A percentile compares a stretch with the other conserved stretches of the same genome.
Conservation (phyloP, 2,113 vertebrate genomes). For the Lepisosteus osseus region DNA sequence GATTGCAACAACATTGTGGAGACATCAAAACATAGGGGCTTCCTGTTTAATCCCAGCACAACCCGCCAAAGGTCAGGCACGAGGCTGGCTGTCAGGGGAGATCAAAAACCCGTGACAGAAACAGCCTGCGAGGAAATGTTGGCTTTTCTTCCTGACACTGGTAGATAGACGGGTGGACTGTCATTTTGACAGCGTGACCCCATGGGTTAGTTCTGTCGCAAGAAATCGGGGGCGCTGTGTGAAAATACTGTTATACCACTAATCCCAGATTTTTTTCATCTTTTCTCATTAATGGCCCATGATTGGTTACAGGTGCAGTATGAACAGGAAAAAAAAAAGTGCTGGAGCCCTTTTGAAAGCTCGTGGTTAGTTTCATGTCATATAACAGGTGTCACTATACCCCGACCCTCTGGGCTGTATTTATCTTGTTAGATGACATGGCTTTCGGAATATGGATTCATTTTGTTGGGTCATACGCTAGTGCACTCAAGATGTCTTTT, state of each 20-base stretch:
- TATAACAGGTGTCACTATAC: no score
- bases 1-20: no score
- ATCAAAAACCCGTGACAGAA: no score
- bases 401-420: no score
- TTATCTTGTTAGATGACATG: no score
- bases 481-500: not conserved
- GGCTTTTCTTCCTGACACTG: not conserved
- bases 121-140: no score
- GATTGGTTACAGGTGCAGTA: conserved; percentile 69
- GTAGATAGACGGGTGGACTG: conserved; percentile 45
- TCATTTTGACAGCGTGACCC: conserved; percentile 23
- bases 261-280: conserved; percentile 19
- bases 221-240: conserved; percentile 8
- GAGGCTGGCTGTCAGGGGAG: no score
- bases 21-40: no score
- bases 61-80: no score
- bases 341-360: not conserved
- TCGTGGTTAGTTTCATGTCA: conserved; percentile 9
- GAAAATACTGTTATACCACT: conserved; percentile 61
- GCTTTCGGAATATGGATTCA: no score
- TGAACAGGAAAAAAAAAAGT: conserved; percentile 31
- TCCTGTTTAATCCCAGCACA: no score
- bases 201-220: conserved; percentile 14
- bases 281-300: conserved; percentile 40
- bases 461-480: not conserved